phyloP scores from a whole-genome alignment of 2,888 invertebrate species.

The Cabera pusaria region DNA sequence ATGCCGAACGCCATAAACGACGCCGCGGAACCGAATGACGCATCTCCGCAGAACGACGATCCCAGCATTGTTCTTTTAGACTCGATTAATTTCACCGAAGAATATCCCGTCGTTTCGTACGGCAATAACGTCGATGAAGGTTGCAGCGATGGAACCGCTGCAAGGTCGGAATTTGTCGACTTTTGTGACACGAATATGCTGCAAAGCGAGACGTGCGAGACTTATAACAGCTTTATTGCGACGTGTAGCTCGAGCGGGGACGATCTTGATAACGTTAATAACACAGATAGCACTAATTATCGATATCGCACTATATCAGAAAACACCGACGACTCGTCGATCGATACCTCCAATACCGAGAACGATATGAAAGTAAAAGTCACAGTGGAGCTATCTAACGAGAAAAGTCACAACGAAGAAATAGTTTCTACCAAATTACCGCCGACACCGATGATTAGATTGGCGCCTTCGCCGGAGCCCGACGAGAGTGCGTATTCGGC shows the following conservation, averaged over 20 bases:
- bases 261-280: conserved; percentile 58
- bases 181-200: conserved; percentile 75
- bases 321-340: conserved; percentile 63
- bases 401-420: conserved; percentile 45
- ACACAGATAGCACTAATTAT: conserved; percentile 55
- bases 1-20: conserved; percentile 52
- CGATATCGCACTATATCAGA: conserved; percentile 60
- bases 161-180: conserved; percentile 55
- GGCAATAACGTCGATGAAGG: conserved; percentile 51
- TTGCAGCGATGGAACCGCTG: conserved; percentile 43
- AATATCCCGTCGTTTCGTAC: conserved; percentile 57
- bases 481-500: conserved; percentile 45
- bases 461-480: conserved; percentile 65
- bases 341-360: conserved; percentile 52
- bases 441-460: conserved; percentile 49
- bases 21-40: conserved; percentile 47
- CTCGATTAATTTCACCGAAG: conserved; percentile 64
- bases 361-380: conserved; percentile 67
- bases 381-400: conserved; percentile 55
- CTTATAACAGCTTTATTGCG: conserved; percentile 72
- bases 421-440: conserved; percentile 45
- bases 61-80: conserved; percentile 62
- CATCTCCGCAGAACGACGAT: conserved; percentile 44
- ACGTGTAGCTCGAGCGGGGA: conserved; percentile 59
- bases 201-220: conserved; percentile 71